Percentiles rank a stretch among this genome's conserved stretches.
Evolutionary conservation across 2,113 vertebrate genomes (phyloP).

Genomic region (Antechinus stuartii): DNA sequence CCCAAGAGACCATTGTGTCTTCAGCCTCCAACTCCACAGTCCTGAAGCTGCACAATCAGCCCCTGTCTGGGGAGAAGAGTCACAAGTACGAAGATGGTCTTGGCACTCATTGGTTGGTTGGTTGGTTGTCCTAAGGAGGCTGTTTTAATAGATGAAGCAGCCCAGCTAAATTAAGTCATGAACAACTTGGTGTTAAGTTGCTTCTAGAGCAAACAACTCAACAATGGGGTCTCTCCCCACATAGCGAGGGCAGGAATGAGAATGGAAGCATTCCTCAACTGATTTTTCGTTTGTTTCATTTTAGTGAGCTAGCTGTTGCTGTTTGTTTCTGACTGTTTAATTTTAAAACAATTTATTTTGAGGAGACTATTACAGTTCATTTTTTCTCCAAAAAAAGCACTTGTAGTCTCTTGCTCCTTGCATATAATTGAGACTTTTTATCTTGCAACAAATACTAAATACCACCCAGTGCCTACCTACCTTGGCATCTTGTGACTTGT

Average conservation of each 20-base stretch:
- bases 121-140: slow-evolving; percentile 74
- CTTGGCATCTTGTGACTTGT: neutral
- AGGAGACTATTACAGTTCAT: slow-evolving; percentile 45
- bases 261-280: slow-evolving; percentile 39
- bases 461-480: neutral
- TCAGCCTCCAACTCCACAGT: slow-evolving; percentile 71
- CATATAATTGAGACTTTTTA: slow-evolving; percentile 57
- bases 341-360: slow-evolving; percentile 51
- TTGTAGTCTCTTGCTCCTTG: slow-evolving; percentile 50
- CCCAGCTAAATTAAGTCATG: slow-evolving; percentile 66
- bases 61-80: slow-evolving; percentile 56
- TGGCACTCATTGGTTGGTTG: slow-evolving; percentile 75
- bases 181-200: slow-evolving; percentile 64
- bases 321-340: slow-evolving; percentile 12
- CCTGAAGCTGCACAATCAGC: slow-evolving; percentile 33
- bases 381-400: slow-evolving; percentile 52
- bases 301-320: slow-evolving; percentile 51
- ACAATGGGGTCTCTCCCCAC: slow-evolving; percentile 41
- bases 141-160: slow-evolving; percentile 70
- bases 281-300: slow-evolving; percentile 44
- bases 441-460: slow-evolving; percentile 15
- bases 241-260: slow-evolving; percentile 36
- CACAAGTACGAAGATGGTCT: slow-evolving; percentile 81
- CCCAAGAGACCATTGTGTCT: slow-evolving; percentile 66
- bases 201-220: slow-evolving; percentile 34